Conservation (phyloP, 2,113 vertebrate species). For the Podarcis cretensis region DNA sequence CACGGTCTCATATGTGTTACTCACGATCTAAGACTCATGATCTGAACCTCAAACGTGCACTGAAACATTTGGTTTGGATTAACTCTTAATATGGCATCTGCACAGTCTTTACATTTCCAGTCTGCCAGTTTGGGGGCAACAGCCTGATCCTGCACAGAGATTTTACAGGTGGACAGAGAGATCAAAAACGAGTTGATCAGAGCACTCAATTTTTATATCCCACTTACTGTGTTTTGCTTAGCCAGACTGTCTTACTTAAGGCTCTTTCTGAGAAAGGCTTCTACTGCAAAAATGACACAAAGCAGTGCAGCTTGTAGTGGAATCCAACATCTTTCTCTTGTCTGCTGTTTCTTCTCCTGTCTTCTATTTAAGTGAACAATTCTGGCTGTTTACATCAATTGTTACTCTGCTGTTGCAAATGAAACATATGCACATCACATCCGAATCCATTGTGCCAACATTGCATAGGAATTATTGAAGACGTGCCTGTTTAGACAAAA, state of each 20-base stretch:
- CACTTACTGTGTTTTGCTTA: neutral
- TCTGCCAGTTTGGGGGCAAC: neutral
- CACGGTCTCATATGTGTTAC: neutral
- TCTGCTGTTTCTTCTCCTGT: neutral
- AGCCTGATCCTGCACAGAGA: neutral
- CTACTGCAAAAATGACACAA: neutral
- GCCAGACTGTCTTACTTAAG: rapidly evolving
- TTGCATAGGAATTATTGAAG: too few species aligned
- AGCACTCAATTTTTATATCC: neutral
- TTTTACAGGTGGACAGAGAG: neutral
- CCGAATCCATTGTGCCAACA: too few species aligned
- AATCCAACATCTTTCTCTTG: neutral
- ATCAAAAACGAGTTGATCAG: neutral
- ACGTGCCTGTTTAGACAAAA: too few species aligned
- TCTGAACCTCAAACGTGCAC: neutral
- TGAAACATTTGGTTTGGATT: neutral
- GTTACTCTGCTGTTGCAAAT: too few species aligned
- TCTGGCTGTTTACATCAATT: neutral
- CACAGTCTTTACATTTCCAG: neutral
- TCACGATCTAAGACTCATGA: neutral
- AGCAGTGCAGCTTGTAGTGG: neutral
- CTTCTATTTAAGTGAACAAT: neutral
- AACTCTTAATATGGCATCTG: neutral
- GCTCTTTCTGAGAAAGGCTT: neutral
- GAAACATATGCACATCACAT: too few species aligned